Evolutionary conservation across 2,113 vertebrate species (phyloP).

Genomic region (Arizona elegans): DNA sequence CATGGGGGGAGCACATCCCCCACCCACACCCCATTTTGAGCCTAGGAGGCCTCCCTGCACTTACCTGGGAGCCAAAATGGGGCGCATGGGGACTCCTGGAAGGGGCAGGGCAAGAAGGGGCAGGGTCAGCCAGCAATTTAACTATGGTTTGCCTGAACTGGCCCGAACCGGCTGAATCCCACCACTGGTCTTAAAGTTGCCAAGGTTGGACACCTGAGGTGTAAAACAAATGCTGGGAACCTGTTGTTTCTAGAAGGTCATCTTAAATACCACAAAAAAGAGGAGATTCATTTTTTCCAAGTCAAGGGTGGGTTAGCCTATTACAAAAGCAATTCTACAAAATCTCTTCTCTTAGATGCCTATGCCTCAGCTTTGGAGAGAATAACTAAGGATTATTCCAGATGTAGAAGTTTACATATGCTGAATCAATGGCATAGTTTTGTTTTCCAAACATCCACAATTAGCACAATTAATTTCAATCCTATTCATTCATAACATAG

Average conservation of each 20-base stretch:
- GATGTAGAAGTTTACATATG: neutral
- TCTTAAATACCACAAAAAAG: no score
- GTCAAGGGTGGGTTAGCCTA: neutral
- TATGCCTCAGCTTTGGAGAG: neutral
- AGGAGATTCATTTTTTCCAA: neutral
- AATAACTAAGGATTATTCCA: neutral
- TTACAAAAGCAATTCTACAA: neutral
- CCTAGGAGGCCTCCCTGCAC: no score
- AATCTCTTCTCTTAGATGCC: neutral
- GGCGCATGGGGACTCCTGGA: no score
- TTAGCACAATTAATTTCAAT: neutral
- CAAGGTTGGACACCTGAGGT: no score
- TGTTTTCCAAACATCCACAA: neutral
- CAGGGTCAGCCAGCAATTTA: no score
- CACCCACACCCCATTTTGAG: no score
- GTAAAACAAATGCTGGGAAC: neutral
- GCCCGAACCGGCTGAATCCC: no score
- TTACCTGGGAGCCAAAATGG: no score
- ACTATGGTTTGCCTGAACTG: no score
- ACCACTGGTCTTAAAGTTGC: no score
- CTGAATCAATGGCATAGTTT: neutral
- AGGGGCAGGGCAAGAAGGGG: no score
- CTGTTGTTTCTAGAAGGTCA: neutral
- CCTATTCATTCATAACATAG: neutral
- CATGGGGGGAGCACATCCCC: no score